Evolutionary conservation across 92 coral and sea anemone species (phyloP).

Genomic region (Phenganax stokvisi): DNA sequence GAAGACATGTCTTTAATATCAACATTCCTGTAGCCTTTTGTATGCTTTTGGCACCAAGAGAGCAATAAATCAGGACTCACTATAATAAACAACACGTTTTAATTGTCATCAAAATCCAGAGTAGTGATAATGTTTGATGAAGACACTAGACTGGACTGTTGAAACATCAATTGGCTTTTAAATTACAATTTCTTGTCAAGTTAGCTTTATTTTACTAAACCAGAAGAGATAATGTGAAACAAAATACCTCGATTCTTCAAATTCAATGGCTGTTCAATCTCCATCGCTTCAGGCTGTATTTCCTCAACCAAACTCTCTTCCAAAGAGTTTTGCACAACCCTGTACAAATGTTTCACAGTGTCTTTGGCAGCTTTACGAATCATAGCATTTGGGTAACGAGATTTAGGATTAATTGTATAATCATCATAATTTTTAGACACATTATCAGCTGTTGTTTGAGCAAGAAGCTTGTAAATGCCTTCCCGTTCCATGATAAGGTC

Average conservation of each 20-base stretch:
- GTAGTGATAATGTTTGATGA: too few species aligned
- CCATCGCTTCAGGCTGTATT: constrained; percentile 79
- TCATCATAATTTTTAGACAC: constrained; percentile 71
- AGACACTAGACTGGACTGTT: too few species aligned
- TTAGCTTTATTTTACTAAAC: too few species aligned
- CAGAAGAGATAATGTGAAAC: neutral
- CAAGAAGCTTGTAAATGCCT: constrained; percentile 67
- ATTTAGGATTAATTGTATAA: constrained; percentile 79
- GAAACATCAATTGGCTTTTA: too few species aligned
- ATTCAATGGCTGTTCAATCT: constrained; percentile 50
- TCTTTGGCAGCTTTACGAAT: constrained; percentile 58
- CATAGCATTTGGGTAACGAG: constrained; percentile 69
- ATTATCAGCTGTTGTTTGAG: constrained; percentile 93
- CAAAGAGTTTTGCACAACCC: constrained; percentile 60
- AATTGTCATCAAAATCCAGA: neutral
- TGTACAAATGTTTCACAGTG: constrained; percentile 69
- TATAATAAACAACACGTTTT: constrained; percentile 9
- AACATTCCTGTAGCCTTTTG: constrained; percentile 76
- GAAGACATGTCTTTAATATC: constrained; percentile 75
- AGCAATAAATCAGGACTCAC: constrained; percentile 73
- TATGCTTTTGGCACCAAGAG: constrained; percentile 92
- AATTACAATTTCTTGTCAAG: too few species aligned
- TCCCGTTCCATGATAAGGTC: constrained; percentile 83
- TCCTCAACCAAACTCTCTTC: constrained; percentile 43
- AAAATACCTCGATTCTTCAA: constrained; percentile 61